These are phyloP conservation scores for Acheta domesticus DNA, from an alignment of 2,888 invertebrate species.

Conservation along the genomic window DNA sequence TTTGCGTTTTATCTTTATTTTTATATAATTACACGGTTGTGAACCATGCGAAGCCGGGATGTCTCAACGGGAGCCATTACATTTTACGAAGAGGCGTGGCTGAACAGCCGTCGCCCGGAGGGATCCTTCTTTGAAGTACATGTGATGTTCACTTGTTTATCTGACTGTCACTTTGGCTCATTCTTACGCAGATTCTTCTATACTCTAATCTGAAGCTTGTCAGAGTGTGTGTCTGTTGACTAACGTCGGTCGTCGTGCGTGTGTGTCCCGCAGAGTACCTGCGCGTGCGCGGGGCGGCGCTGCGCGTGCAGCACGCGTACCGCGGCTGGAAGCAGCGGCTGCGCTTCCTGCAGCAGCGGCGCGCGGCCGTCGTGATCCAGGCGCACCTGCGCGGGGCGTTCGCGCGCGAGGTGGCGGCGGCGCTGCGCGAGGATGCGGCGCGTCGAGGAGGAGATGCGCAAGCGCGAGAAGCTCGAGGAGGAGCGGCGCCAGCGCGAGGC, in stretches of 20 bases:
- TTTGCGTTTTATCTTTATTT: no score
- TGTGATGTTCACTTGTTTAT: no score
- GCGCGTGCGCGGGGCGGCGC: constrained; percentile 62
- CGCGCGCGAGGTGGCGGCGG: constrained; percentile 82
- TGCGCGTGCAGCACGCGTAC: constrained; percentile 79
- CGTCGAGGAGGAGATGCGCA: constrained; percentile 81
- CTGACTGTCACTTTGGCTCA: no score
- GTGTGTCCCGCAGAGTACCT: constrained; percentile 57
- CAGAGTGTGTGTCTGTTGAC: no score
- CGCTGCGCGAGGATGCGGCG: constrained; percentile 81
- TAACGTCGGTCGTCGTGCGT: neutral
- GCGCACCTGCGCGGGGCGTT: constrained; percentile 83
- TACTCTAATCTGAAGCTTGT: no score
- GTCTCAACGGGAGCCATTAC: no score
- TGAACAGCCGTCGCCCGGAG: no score
- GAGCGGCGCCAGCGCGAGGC: constrained; percentile 52
- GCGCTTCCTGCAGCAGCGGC: constrained; percentile 71
- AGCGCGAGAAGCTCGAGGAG: constrained; percentile 69
- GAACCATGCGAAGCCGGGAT: no score
- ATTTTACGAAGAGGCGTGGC: no score
- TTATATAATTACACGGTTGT: no score
- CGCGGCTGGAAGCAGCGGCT: constrained; percentile 82
- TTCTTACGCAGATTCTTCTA: no score
- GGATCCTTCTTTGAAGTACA: no score
- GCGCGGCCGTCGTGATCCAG: constrained; percentile 83